Percentiles rank a stretch among this genome's conserved stretches.
Evolutionary conservation across 2,888 invertebrate species (phyloP).

Genomic region (Apocheima hispidaria): DNA sequence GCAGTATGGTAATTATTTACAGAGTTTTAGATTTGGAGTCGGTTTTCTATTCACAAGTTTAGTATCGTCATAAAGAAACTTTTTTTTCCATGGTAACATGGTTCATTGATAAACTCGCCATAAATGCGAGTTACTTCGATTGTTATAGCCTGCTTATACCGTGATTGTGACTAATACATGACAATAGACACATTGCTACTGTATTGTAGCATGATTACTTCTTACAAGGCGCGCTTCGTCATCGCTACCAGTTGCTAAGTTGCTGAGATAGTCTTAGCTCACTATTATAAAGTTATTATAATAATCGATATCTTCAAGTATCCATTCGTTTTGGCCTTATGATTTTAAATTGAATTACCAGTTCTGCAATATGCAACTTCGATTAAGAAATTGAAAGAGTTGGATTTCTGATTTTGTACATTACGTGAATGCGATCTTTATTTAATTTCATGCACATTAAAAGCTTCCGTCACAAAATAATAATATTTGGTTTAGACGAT

Average conservation of each 20-base stretch:
- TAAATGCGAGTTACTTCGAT: background rate
- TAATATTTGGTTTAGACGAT: background rate
- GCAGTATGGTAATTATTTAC: background rate
- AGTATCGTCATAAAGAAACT: background rate
- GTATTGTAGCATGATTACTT: conserved; percentile 12
- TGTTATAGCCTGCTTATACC: conserved; percentile 7
- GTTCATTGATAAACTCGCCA: conserved; percentile 15
- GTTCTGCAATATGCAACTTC: conserved; percentile 11
- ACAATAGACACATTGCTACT: conserved; percentile 31
- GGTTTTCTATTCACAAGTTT: background rate
- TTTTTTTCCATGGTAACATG: background rate
- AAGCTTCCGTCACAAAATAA: background rate
- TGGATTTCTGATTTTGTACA: conserved; percentile 11
- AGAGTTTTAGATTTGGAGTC: background rate
- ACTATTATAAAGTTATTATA: conserved; percentile 6
- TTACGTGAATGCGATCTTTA: conserved; percentile 7
- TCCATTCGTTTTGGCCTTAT: conserved; percentile 23
- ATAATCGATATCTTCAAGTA: conserved; percentile 3
- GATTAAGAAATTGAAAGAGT: conserved; percentile 19
- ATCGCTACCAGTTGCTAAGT: conserved; percentile 21
- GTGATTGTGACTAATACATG: conserved; percentile 36
- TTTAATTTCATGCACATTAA: conserved; percentile 26
- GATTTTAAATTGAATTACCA: conserved; percentile 27
- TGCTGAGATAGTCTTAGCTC: conserved; percentile 8
- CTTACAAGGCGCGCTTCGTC: conserved; percentile 30